A percentile compares a stretch with the other conserved stretches of the same genome.
These are phyloP conservation scores for Danio tinwini DNA, from an alignment of 2,797 vertebrate species.

Conservation along the genomic window DNA sequence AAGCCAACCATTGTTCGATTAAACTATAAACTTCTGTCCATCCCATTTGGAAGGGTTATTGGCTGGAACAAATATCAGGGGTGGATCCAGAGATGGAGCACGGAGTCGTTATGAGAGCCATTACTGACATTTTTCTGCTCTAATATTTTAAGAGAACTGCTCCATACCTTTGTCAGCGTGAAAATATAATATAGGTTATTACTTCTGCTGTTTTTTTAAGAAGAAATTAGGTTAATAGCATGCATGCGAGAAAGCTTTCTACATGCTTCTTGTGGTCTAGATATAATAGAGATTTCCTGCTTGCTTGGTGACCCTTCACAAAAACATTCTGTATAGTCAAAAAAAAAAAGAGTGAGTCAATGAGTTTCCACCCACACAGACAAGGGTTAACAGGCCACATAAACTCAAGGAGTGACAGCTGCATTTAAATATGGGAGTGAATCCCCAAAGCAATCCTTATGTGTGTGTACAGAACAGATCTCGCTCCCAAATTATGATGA, in stretches of 20 bases:
- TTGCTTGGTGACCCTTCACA: slow-evolving; percentile 74
- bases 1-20: slow-evolving; percentile 71
- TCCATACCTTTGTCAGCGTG: neutral
- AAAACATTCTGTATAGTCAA: slow-evolving; percentile 77
- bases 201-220: neutral
- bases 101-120: slow-evolving; percentile 12
- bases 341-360: slow-evolving; percentile 71
- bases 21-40: slow-evolving; percentile 70
- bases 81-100: slow-evolving; percentile 48
- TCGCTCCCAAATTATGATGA: too few relatives aligned
- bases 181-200: neutral
- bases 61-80: slow-evolving; percentile 64
- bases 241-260: neutral
- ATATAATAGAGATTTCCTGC: slow-evolving; percentile 68
- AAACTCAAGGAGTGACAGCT: too few relatives aligned
- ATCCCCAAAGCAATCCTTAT: too few relatives aligned
- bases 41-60: slow-evolving; percentile 71
- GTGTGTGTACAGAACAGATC: too few relatives aligned
- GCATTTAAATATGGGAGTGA: too few relatives aligned
- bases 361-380: slow-evolving; percentile 68
- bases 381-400: slow-evolving; percentile 56
- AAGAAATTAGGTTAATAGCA: slow-evolving; percentile 7
- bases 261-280: slow-evolving; percentile 1
- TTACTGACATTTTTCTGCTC: neutral
- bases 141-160: slow-evolving; percentile 4